Conservation (phyloP, 2,797 vertebrate genomes). For the Echiichthys vipera region DNA sequence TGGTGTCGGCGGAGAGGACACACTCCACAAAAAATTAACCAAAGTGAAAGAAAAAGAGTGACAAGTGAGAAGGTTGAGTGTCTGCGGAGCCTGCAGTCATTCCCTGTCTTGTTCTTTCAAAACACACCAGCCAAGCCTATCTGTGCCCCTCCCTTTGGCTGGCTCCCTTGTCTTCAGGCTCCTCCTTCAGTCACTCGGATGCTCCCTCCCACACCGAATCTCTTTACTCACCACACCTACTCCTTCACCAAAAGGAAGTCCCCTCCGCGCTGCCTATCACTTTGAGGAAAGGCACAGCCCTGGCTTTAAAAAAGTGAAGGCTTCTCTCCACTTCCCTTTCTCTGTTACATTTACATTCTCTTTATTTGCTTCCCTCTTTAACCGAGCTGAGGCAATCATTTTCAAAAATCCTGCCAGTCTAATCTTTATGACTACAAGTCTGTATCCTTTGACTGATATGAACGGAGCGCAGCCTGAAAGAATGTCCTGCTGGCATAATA, state of each 20-base stretch:
- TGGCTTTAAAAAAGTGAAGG: no score
- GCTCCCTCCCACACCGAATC: background rate
- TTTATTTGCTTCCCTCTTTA: background rate
- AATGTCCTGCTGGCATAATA: background rate
- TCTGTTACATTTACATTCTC: no score
- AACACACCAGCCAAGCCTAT: constrained; percentile 29
- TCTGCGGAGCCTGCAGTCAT: background rate
- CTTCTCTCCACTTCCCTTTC: background rate
- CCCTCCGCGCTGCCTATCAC: background rate
- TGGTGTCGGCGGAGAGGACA: constrained; percentile 55
- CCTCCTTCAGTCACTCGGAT: constrained; percentile 35
- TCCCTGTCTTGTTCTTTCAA: constrained; percentile 25
- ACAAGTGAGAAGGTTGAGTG: background rate
- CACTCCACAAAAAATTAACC: background rate
- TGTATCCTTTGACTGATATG: background rate
- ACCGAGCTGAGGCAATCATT: background rate
- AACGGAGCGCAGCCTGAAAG: background rate
- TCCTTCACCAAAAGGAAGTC: background rate
- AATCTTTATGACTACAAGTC: constrained; percentile 24
- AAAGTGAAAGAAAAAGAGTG: background rate
- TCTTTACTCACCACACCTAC: background rate
- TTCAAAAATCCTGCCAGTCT: constrained; percentile 39
- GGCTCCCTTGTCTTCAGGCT: constrained; percentile 21
- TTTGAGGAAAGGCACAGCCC: background rate
- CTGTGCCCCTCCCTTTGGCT: constrained; percentile 60